phyloP scores from a whole-genome alignment of 2,888 invertebrate species.

The Digitonthophagus gazella region DNA sequence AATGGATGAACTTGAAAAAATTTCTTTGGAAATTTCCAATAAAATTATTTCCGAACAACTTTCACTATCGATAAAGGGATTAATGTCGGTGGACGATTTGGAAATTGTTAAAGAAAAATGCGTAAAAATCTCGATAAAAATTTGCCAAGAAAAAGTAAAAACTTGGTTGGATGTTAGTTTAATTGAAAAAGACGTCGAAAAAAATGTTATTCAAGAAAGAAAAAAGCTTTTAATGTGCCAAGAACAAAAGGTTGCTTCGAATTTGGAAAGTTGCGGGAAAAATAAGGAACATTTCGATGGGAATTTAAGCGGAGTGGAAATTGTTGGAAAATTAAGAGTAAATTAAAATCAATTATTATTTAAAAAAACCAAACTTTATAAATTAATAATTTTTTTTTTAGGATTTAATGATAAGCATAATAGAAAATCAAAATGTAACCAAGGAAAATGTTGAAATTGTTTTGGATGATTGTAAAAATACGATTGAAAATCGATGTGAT shows the following conservation, averaged over 20 bases:
- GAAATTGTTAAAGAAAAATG: constrained; percentile 55
- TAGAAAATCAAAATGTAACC: constrained; percentile 19
- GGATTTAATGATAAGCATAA: constrained; percentile 27
- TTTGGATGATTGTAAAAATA: constrained; percentile 32
- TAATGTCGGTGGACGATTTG: constrained; percentile 57
- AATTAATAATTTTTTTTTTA: constrained; percentile 22
- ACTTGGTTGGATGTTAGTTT: constrained; percentile 59
- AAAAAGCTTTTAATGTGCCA: too few relatives aligned
- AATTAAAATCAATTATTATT: too few relatives aligned
- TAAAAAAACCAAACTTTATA: neutral
- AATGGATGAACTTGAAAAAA: neutral
- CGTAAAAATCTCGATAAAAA: constrained; percentile 52
- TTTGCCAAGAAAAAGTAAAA: constrained; percentile 54
- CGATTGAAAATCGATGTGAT: constrained; percentile 43
- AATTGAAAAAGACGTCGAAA: constrained; percentile 29
- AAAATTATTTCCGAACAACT: constrained; percentile 38
- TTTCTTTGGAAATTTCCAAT: constrained; percentile 34
- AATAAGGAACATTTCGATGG: constrained; percentile 16
- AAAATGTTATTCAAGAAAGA: neutral
- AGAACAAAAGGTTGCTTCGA: too few relatives aligned
- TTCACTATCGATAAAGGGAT: constrained; percentile 45
- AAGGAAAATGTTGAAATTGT: constrained; percentile 6
- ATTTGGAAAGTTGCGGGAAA: constrained; percentile 40
- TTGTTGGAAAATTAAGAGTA: neutral
- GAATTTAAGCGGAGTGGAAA: constrained; percentile 1